These are phyloP conservation scores for Trissoscelio sp. DNA, from an alignment of 2,888 invertebrate species.

Conservation along the genomic window DNA sequence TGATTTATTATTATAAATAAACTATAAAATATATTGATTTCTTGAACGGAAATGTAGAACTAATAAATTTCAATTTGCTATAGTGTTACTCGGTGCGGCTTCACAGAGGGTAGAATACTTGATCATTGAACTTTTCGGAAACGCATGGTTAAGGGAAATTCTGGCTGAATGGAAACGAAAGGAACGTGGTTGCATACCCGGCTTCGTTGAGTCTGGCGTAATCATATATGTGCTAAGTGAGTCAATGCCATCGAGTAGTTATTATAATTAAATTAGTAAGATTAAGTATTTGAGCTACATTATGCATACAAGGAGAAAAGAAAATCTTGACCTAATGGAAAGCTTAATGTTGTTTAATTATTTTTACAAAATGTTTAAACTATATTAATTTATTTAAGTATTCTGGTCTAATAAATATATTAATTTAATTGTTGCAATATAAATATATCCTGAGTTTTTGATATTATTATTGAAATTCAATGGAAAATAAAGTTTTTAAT, in stretches of 20 bases:
- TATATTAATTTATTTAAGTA: no score
- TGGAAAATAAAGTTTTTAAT: no score
- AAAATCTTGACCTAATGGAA: constrained; percentile 58
- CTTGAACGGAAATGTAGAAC: no score
- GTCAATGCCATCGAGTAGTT: constrained; percentile 74
- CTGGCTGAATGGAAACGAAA: constrained; percentile 91
- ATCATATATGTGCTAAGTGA: constrained; percentile 95
- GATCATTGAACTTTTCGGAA: constrained; percentile 91
- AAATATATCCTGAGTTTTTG: no score
- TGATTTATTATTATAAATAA: no score
- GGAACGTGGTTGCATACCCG: constrained; percentile 91
- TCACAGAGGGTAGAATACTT: constrained; percentile 95
- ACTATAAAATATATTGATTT: no score
- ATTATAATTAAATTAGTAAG: constrained; percentile 59
- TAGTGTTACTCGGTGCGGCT: constrained; percentile 95
- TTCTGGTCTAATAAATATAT: no score
- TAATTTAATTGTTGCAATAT: no score
- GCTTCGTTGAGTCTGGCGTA: constrained; percentile 92
- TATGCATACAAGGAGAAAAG: constrained; percentile 30
- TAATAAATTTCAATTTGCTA: no score
- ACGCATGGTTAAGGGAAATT: constrained; percentile 90
- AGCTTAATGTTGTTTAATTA: constrained; percentile 34
- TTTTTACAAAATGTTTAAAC: neutral
- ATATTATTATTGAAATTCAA: no score
- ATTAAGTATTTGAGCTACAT: constrained; percentile 61